phyloP scores from a whole-genome alignment of 2,888 invertebrate genomes.

The Caenorhabditis auriculariae region DNA sequence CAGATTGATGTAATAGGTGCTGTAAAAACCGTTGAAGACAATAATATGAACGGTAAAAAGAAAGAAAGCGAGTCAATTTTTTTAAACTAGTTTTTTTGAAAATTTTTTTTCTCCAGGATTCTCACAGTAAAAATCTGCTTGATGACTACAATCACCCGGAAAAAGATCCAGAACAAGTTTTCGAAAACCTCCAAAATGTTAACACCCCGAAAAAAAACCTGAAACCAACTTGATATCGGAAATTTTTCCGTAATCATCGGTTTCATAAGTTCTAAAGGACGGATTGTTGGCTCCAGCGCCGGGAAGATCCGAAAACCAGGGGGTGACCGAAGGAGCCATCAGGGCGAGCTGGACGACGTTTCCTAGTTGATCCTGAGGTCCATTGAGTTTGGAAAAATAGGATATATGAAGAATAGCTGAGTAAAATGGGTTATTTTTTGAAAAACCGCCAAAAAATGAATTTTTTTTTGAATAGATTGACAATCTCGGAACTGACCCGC shows the following conservation, averaged over 20 bases:
- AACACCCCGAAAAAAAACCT: neutral
- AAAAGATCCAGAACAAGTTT: neutral
- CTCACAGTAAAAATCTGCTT: neutral
- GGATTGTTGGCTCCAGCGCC: constrained; percentile 63
- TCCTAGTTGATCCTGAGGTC: constrained; percentile 63
- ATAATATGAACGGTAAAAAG: neutral
- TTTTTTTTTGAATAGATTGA: too few species aligned
- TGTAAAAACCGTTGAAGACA: constrained; percentile 17
- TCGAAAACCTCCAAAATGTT: neutral
- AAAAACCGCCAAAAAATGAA: too few species aligned
- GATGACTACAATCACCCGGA: neutral
- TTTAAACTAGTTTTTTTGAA: neutral
- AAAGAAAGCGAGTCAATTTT: too few species aligned
- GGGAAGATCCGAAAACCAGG: constrained; percentile 73
- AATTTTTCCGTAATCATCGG: constrained; percentile 29
- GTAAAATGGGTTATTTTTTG: too few species aligned
- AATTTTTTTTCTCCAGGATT: constrained; percentile 1
- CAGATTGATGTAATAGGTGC: constrained; percentile 54
- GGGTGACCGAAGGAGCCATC: constrained; percentile 85
- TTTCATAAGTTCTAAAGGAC: constrained; percentile 51
- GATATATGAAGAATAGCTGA: too few species aligned
- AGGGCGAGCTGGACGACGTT: constrained; percentile 70
- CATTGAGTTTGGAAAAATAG: neutral
- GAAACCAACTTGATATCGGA: constrained; percentile 38
- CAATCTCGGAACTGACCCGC: too few species aligned